phyloP scores from a whole-genome alignment of 1,140 invertebrate species.

The Cherax quadricarinatus region DNA sequence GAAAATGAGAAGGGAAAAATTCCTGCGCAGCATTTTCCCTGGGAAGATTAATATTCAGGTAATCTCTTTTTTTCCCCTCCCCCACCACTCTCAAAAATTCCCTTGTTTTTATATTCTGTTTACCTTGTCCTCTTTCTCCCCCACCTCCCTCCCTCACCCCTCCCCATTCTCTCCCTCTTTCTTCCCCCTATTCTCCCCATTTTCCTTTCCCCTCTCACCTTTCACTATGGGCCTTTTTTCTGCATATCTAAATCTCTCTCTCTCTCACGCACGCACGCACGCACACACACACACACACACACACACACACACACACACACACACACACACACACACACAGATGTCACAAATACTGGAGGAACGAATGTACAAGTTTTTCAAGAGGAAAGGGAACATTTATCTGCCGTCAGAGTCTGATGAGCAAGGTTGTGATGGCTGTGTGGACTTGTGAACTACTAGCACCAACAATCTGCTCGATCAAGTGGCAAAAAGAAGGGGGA shows the following conservation, averaged over 20 bases:
- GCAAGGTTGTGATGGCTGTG: too few species aligned
- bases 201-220: background rate
- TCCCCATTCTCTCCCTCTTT: background rate
- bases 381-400: too few species aligned
- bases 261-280: background rate
- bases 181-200: background rate
- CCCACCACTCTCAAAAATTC: background rate
- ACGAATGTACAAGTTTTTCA: too few species aligned
- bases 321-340: too few species aligned
- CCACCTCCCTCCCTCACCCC: background rate
- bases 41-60: constrained; percentile 1
- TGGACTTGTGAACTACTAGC: too few species aligned
- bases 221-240: too few species aligned
- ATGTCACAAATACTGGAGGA: too few species aligned
- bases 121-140: background rate
- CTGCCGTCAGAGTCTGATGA: too few species aligned
- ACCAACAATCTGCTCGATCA: too few species aligned
- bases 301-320: too few species aligned
- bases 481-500: too few species aligned
- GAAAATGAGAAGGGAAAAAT: background rate
- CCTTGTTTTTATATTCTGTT: background rate
- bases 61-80: background rate
- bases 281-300: too few species aligned
- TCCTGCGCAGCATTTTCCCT: background rate
- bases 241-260: background rate